Conservation (phyloP, 2,113 vertebrate genomes). For the Dendropsophus ebraccatus region DNA sequence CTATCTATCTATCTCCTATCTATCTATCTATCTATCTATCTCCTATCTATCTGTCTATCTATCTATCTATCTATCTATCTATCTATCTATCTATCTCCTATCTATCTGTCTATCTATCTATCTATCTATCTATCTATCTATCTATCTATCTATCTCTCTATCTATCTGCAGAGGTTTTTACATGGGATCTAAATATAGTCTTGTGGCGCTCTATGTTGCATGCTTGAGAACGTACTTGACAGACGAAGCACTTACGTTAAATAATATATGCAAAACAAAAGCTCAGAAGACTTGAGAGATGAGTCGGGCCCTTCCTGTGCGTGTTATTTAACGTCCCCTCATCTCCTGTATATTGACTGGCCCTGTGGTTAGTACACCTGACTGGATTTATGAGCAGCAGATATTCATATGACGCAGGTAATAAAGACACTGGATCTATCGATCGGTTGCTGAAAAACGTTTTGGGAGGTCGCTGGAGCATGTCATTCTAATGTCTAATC, state of each 20-base stretch:
- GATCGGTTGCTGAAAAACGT: constrained; percentile 47
- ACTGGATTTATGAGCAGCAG: not conserved
- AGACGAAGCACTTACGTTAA: constrained; percentile 61
- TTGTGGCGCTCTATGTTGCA: constrained; percentile 21
- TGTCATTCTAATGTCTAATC: constrained; percentile 34
- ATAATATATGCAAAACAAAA: constrained; percentile 66
- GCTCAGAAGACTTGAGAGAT: constrained; percentile 49
- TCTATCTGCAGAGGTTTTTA: not conserved
- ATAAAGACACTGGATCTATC: constrained; percentile 35
- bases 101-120: too few relatives aligned
- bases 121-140: not conserved
- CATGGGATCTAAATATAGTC: constrained; percentile 12
- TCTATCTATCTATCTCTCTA: not conserved
- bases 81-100: too few relatives aligned
- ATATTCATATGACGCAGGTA: constrained; percentile 12
- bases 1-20: not conserved
- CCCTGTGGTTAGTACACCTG: constrained; percentile 41
- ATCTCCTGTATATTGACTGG: constrained; percentile 52
- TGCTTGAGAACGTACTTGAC: constrained; percentile 61
- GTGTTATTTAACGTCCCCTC: constrained; percentile 54
- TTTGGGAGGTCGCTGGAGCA: constrained; percentile 19
- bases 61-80: too few relatives aligned
- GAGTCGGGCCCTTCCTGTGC: constrained; percentile 41
- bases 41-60: too few relatives aligned
- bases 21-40: too few relatives aligned